phyloP scores from a whole-genome alignment of 2,797 vertebrate species.

The Galago senegalensis region DNA sequence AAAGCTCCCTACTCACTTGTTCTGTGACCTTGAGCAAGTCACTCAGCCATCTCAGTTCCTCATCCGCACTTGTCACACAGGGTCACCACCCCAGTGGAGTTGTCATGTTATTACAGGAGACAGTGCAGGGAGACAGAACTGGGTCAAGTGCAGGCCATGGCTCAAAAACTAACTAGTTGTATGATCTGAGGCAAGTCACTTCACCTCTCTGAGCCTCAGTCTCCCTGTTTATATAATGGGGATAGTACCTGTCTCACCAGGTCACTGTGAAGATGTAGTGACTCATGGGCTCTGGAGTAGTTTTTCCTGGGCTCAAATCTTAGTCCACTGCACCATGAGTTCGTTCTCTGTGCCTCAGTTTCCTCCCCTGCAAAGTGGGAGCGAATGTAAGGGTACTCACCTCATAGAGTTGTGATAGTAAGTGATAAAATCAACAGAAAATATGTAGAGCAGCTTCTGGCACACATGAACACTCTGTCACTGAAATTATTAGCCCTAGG shows the following conservation, averaged over 20 bases:
- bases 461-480: not conserved
- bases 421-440: not conserved
- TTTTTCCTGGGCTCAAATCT: not conserved
- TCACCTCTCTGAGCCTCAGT: slow-evolving; percentile 10
- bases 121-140: slow-evolving; percentile 55
- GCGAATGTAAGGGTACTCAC: not conserved
- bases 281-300: not conserved
- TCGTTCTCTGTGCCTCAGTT: slow-evolving; percentile 13
- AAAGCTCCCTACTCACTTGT: slow-evolving; percentile 20
- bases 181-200: slow-evolving; percentile 3
- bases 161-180: slow-evolving; percentile 12
- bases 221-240: not conserved
- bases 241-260: not conserved
- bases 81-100: not conserved
- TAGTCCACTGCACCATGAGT: not conserved
- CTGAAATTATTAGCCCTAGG: not conserved
- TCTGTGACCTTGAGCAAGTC: slow-evolving; percentile 67
- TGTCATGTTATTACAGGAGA: slow-evolving; percentile 32
- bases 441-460: not conserved
- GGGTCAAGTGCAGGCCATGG: slow-evolving; percentile 27
- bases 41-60: slow-evolving; percentile 23
- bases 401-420: not conserved
- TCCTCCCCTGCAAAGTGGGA: slow-evolving; percentile 1
- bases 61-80: slow-evolving; percentile 55
- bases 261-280: not conserved